Evolutionary conservation across 2,888 invertebrate species (phyloP).

Genomic region (Physocephala rufipes): DNA sequence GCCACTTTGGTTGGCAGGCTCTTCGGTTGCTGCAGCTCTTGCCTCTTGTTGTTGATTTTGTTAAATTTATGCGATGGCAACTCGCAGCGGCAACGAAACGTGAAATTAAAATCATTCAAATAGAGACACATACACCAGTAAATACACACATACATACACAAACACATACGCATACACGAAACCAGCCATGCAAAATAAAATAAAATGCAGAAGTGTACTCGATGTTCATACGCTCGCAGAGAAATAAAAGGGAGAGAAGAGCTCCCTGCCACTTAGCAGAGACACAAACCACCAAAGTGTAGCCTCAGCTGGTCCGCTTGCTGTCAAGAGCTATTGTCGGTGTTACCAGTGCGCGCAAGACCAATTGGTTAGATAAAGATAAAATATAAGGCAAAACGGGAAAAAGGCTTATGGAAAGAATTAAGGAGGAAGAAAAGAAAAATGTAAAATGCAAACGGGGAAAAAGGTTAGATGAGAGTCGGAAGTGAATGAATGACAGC

Average conservation of each 20-base stretch:
- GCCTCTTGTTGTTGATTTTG: conserved; percentile 10
- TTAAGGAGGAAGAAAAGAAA: not conserved
- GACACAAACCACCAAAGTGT: conserved; percentile 26
- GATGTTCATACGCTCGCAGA: no score
- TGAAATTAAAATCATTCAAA: conserved; percentile 45
- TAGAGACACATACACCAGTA: not conserved
- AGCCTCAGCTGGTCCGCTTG: conserved; percentile 5
- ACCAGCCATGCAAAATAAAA: no score
- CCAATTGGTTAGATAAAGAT: not conserved
- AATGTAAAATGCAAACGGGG: no score
- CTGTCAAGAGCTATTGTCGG: conserved; percentile 26
- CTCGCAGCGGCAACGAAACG: conserved; percentile 46
- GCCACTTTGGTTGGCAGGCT: not conserved
- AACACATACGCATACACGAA: no score
- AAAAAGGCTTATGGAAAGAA: no score
- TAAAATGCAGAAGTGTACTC: no score
- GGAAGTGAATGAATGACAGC: conserved; percentile 11
- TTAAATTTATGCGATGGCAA: conserved; percentile 33
- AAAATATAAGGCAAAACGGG: no score
- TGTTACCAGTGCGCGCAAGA: conserved; percentile 5
- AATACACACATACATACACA: no score
- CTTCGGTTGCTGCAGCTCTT: not conserved
- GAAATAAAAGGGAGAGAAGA: not conserved
- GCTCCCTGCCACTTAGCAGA: not conserved
- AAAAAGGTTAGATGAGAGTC: no score